These are phyloP conservation scores for Cantharis rufa DNA, from an alignment of 2,888 invertebrate species.

Conservation along the genomic window DNA sequence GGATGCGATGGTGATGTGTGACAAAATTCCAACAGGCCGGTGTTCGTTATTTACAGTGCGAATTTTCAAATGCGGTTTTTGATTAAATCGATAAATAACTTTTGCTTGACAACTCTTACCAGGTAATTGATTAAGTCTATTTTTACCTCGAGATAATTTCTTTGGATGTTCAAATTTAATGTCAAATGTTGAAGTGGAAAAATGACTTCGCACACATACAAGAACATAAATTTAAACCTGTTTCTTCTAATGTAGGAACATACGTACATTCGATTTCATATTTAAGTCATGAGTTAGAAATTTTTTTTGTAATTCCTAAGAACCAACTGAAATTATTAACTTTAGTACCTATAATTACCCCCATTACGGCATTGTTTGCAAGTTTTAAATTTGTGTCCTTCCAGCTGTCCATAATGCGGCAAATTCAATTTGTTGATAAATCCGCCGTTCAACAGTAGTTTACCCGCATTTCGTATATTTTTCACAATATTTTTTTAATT, in stretches of 20 bases:
- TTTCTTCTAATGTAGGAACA: conserved; percentile 30
- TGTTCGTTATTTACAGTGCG: background rate
- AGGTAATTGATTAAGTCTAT: conserved; percentile 24
- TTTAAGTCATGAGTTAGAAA: conserved; percentile 19
- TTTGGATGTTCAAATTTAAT: conserved; percentile 6
- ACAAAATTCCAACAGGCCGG: conserved; percentile 4
- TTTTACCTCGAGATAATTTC: conserved; percentile 9
- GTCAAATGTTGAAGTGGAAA: conserved; percentile 13
- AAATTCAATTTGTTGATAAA: background rate
- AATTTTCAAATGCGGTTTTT: background rate
- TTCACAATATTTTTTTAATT: background rate
- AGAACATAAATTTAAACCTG: conserved; percentile 42
- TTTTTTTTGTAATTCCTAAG: background rate
- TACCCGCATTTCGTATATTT: background rate
- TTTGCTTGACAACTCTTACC: conserved; percentile 14
- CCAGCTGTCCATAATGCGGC: background rate
- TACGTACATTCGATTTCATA: conserved; percentile 47
- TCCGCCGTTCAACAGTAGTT: background rate
- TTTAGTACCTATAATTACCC: background rate
- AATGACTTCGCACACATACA: conserved; percentile 19
- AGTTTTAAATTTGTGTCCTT: background rate
- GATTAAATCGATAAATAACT: background rate
- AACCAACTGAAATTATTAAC: background rate
- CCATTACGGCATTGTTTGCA: background rate
- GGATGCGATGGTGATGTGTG: conserved; percentile 10